Evolutionary conservation across 2,113 vertebrate genomes (phyloP).

Genomic region (Ahaetulla prasina): DNA sequence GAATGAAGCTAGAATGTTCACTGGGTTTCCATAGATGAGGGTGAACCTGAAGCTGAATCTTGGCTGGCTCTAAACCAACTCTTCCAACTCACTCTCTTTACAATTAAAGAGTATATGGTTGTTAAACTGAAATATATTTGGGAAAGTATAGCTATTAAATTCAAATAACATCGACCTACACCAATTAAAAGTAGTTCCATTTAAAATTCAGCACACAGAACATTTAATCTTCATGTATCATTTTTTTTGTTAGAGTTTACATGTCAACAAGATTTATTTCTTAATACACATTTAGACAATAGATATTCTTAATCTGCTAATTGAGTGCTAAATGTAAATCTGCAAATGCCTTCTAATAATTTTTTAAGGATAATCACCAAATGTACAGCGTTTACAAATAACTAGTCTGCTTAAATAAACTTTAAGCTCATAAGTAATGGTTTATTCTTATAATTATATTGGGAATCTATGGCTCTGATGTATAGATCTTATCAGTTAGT

Average conservation of each 20-base stretch:
- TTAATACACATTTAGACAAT: constrained; percentile 37
- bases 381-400: constrained; percentile 16
- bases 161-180: neutral
- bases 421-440: neutral
- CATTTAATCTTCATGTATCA: constrained; percentile 31
- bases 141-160: neutral
- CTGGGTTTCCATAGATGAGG: neutral
- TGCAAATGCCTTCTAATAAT: constrained; percentile 18
- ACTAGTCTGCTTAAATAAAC: neutral
- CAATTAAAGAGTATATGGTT: neutral
- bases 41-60: neutral
- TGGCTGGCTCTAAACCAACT: neutral
- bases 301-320: constrained; percentile 38
- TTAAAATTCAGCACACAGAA: neutral
- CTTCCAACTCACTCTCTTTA: neutral
- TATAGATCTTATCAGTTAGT: neutral
- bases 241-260: neutral
- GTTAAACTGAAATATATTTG: neutral
- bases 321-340: constrained; percentile 31
- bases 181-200: constrained; percentile 24
- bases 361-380: constrained; percentile 13
- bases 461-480: neutral
- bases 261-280: constrained; percentile 28
- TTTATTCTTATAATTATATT: neutral
- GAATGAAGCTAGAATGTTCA: neutral